These are phyloP conservation scores for Cyprinodon brontotheroides DNA, from an alignment of 2,113 vertebrate genomes.

Conservation along the genomic window DNA sequence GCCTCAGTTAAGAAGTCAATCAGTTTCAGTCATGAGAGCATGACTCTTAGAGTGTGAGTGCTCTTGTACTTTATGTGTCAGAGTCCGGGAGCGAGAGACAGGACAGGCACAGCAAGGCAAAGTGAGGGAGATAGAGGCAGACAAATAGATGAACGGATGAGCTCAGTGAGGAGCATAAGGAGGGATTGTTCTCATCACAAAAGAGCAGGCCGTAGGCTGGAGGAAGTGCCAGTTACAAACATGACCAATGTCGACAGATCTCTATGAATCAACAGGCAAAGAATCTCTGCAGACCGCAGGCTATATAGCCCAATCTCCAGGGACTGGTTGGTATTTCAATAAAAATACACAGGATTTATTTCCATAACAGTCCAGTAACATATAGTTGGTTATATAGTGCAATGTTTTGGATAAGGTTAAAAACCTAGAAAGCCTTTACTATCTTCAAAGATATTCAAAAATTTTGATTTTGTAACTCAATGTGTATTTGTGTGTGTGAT, in stretches of 20 bases:
- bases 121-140: slow-evolving; percentile 58
- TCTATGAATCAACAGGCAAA: slow-evolving; percentile 70
- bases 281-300: slow-evolving; percentile 71
- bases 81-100: slow-evolving; percentile 36
- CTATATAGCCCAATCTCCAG: slow-evolving; percentile 36
- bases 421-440: background rate
- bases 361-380: slow-evolving; percentile 31
- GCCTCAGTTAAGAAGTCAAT: slow-evolving; percentile 72
- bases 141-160: slow-evolving; percentile 67
- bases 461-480: slow-evolving; percentile 19
- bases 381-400: slow-evolving; percentile 15
- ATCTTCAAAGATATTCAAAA: slow-evolving; percentile 17
- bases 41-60: slow-evolving; percentile 63
- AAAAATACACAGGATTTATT: slow-evolving; percentile 51
- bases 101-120: slow-evolving; percentile 39
- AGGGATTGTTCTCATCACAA: slow-evolving; percentile 75
- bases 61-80: slow-evolving; percentile 65
- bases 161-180: slow-evolving; percentile 75
- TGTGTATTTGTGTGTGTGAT: slow-evolving; percentile 36
- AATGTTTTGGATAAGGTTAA: slow-evolving; percentile 8
- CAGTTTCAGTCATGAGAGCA: slow-evolving; percentile 71
- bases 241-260: slow-evolving; percentile 68
- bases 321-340: slow-evolving; percentile 52
- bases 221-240: slow-evolving; percentile 76
- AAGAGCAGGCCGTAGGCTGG: slow-evolving; percentile 75